These are phyloP conservation scores for Brachypterus glaber DNA, from an alignment of 2,888 invertebrate species.

Conservation along the genomic window DNA sequence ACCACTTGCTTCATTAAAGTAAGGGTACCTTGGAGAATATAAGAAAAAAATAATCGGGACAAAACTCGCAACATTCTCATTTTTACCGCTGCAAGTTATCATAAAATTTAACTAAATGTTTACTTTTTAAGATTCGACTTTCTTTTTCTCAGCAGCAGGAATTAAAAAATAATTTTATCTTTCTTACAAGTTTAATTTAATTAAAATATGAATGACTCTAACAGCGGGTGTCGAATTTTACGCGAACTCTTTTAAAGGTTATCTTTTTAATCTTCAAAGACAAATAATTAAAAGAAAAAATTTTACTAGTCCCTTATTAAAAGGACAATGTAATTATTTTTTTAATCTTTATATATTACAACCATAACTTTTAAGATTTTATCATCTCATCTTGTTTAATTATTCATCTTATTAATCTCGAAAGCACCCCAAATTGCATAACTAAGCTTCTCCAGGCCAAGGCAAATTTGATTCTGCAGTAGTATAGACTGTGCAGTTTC, in stretches of 20 bases:
- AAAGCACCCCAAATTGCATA: too few species aligned
- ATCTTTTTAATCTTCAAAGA: constrained; percentile 9
- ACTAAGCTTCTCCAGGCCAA: too few species aligned
- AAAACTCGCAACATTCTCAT: constrained; percentile 33
- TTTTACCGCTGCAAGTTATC: constrained; percentile 32
- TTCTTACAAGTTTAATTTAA: constrained; percentile 42
- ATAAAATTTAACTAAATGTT: constrained; percentile 30
- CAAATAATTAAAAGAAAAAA: constrained; percentile 3
- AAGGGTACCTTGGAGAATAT: constrained; percentile 37
- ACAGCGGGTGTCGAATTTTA: constrained; percentile 34
- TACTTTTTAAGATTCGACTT: constrained; percentile 31
- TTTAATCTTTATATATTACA: too few species aligned
- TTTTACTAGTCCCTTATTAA: too few species aligned
- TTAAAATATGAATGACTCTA: constrained; percentile 35
- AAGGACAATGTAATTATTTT: too few species aligned
- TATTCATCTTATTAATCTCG: too few species aligned
- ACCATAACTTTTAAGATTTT: too few species aligned
- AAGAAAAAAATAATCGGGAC: constrained; percentile 41
- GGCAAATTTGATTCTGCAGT: too few species aligned
- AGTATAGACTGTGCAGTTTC: too few species aligned
- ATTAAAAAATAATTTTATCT: constrained; percentile 44
- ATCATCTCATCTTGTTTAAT: too few species aligned
- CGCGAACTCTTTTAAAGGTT: constrained; percentile 24
- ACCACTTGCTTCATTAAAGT: constrained; percentile 40
- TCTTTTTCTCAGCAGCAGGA: constrained; percentile 34